Evolutionary conservation across 2,888 invertebrate genomes (phyloP).

Genomic region (Amphipoea lucens): DNA sequence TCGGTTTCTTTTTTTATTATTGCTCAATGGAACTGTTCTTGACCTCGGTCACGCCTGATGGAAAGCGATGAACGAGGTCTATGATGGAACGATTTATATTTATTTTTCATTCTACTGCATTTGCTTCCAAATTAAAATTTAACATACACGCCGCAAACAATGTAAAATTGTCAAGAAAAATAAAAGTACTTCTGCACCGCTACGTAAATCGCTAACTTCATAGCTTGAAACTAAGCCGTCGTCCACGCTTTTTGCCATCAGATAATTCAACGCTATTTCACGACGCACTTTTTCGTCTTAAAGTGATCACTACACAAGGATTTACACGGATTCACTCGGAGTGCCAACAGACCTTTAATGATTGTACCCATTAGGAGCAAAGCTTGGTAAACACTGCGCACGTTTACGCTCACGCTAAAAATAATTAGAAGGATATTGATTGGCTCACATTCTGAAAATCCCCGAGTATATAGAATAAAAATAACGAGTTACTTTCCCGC

Average conservation of each 20-base stretch:
- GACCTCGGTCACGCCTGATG: neutral
- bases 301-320: constrained; percentile 54
- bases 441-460: constrained; percentile 46
- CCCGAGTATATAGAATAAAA: constrained; percentile 58
- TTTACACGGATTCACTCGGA: constrained; percentile 40
- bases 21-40: neutral
- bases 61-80: neutral
- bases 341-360: constrained; percentile 33
- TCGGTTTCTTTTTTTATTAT: no score
- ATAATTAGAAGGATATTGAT: constrained; percentile 67
- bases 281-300: constrained; percentile 71
- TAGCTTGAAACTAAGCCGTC: constrained; percentile 49
- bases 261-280: constrained; percentile 71
- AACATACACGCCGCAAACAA: neutral
- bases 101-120: neutral
- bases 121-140: no score
- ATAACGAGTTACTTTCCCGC: constrained; percentile 64
- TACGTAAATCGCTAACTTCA: constrained; percentile 42
- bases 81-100: neutral
- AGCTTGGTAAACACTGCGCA: constrained; percentile 13
- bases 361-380: constrained; percentile 29
- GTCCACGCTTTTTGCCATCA: constrained; percentile 72
- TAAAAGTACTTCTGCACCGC: neutral
- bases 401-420: constrained; percentile 10
- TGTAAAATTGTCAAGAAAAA: neutral